Percentiles rank a stretch among this genome's conserved stretches.
Conservation (phyloP, 2,797 vertebrate species). For the Prunella strophiata region DNA sequence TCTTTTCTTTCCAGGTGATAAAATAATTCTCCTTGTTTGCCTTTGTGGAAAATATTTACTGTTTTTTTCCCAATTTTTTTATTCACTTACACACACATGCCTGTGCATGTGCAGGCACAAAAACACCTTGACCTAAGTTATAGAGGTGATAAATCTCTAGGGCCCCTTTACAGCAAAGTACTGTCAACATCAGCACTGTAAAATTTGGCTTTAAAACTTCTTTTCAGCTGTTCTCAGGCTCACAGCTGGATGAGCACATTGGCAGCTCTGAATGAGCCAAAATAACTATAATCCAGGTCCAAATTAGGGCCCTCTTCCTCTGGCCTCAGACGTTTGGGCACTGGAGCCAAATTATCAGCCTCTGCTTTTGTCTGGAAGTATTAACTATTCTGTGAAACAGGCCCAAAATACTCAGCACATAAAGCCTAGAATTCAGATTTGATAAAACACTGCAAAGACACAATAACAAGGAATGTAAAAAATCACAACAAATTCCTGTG, state of each 20-base stretch:
- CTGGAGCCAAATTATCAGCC: background rate
- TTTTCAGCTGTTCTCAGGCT: background rate
- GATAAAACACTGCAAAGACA: background rate
- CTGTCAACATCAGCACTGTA: background rate
- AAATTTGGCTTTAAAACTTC: background rate
- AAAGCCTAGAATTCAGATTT: background rate
- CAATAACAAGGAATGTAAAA: background rate
- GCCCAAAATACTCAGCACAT: background rate
- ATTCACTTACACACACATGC: fast-evolving
- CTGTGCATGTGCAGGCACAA: background rate
- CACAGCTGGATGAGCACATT: background rate
- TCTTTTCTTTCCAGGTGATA: background rate
- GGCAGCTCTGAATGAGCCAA: background rate
- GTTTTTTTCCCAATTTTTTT: background rate
- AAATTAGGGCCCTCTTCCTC: background rate
- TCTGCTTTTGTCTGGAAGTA: background rate
- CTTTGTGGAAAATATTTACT: background rate
- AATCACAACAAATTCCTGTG: background rate
- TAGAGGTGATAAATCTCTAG: background rate
- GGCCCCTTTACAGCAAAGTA: background rate
- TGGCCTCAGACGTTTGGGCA: background rate
- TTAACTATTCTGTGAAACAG: background rate
- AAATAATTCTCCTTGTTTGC: background rate
- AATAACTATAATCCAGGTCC: background rate
- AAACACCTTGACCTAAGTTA: background rate